Evolutionary conservation across 2,113 vertebrate genomes (phyloP), one percentile per base, ranked within the genome.

Genomic region (Reinhardtius hippoglossoides): DNA sequence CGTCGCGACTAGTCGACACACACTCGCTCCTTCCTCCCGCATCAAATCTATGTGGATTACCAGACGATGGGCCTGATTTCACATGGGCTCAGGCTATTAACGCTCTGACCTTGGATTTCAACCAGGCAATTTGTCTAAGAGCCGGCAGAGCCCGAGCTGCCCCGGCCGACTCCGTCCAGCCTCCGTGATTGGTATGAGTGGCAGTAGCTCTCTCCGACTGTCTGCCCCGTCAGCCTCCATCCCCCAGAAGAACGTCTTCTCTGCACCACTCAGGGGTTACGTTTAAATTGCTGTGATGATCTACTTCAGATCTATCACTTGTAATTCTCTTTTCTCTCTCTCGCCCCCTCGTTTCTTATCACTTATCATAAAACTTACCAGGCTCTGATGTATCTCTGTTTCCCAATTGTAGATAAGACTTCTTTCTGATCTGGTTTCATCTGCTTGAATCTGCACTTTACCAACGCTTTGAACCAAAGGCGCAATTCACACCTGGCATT

Each of bases 101-200:
- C 82, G 63, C 85, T 68, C 77, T 88, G 90, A 89, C 92, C 92
- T 92, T 92, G 90, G 90, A 87, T 81, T 88, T 79, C 76, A 81
- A 91, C 84, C 89, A 87, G 88, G 81, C 88, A 90, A 91, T 93
- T 89, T 91, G 77, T 91, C 83, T 88, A 66, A 90, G 79, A 81
- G 87, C 83, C 69, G 85, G 83, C 84, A 65, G 65, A 44, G 81
- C 58, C 77, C 72, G 18, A 50, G 74, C 77, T 71, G 68, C 71
- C 84, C 84, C 50, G 57, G 2, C 61, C 0, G 67, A 65, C 81
- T 82, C 52, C 9, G 40, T 67, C 73, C 59, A 40, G 64, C 67
- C 69, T 74, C 71, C 77, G 46, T 23, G 3, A 87, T 87, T 73
- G 85, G 78, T 72, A 73, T 82, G 88, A 82, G 65, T 52, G 84